Conservation (phyloP, 2,113 vertebrate genomes). For the Aleadryas rufinucha region DNA sequence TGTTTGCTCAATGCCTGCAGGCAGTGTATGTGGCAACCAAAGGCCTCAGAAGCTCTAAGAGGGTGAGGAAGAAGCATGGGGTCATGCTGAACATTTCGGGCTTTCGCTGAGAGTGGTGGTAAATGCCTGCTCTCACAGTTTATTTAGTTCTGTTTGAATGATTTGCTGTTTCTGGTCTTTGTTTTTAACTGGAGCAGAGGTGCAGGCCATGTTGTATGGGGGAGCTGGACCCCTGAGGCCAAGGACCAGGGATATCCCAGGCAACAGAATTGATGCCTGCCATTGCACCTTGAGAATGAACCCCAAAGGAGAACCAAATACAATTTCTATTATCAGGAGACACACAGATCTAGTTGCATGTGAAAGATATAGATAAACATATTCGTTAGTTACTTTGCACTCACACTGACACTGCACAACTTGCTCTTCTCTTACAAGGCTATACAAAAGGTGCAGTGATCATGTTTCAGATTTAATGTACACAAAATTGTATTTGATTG, state of each 20-base stretch:
- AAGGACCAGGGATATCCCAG: not conserved
- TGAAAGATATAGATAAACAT: not conserved
- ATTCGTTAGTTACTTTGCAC: not conserved
- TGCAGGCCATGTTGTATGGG: not conserved
- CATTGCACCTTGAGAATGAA: not conserved
- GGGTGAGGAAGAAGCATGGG: not conserved
- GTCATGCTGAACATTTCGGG: not conserved
- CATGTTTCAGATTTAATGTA: not conserved
- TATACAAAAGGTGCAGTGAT: not conserved
- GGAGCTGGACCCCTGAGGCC: not conserved
- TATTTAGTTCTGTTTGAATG: not conserved
- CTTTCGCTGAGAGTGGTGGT: fast-evolving
- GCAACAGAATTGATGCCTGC: not conserved
- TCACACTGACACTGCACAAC: not conserved
- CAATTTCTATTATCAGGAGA: not conserved
- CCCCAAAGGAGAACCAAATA: not conserved
- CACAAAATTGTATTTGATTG: not conserved
- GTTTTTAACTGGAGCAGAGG: not conserved
- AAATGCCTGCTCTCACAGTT: not conserved
- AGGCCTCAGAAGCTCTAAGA: not conserved
- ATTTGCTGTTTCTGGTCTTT: not conserved
- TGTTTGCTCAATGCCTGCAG: not conserved
- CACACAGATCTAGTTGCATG: not conserved
- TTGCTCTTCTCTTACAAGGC: not conserved
- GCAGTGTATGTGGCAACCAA: not conserved